Evolutionary conservation across 2,797 vertebrate genomes (phyloP).

Genomic region (Acomys russatus): DNA sequence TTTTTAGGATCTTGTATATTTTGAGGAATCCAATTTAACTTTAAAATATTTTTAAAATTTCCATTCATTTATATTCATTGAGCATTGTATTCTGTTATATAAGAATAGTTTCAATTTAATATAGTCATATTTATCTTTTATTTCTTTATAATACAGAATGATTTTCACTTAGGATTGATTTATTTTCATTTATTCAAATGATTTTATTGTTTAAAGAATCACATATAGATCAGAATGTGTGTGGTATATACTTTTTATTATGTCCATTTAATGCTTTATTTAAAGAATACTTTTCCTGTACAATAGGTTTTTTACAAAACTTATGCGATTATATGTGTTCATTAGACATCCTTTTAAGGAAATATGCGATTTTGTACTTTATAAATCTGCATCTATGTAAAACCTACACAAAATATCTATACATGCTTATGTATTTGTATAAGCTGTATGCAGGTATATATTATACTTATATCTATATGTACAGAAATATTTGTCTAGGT

Average conservation of each 20-base stretch:
- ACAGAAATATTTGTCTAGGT: background rate
- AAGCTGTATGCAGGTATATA: background rate
- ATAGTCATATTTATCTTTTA: background rate
- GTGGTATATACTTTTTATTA: background rate
- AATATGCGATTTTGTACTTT: background rate
- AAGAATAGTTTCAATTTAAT: background rate
- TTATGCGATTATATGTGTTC: background rate
- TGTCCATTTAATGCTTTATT: background rate
- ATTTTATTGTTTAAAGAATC: background rate
- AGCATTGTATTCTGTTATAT: background rate
- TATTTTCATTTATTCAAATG: background rate
- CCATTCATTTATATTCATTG: background rate
- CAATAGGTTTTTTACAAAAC: background rate
- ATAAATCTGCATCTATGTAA: background rate
- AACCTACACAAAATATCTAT: background rate
- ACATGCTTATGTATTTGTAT: background rate
- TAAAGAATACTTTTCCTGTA: background rate
- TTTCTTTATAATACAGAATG: background rate
- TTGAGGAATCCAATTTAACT: background rate
- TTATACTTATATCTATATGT: background rate
- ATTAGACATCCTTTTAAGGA: background rate
- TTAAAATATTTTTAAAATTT: background rate
- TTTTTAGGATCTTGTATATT: background rate
- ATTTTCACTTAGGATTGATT: slow-evolving; percentile 21
- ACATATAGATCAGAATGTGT: background rate